phyloP scores from a whole-genome alignment of 2,113 vertebrate species.

The Hydrochoerus hydrochaeris region DNA sequence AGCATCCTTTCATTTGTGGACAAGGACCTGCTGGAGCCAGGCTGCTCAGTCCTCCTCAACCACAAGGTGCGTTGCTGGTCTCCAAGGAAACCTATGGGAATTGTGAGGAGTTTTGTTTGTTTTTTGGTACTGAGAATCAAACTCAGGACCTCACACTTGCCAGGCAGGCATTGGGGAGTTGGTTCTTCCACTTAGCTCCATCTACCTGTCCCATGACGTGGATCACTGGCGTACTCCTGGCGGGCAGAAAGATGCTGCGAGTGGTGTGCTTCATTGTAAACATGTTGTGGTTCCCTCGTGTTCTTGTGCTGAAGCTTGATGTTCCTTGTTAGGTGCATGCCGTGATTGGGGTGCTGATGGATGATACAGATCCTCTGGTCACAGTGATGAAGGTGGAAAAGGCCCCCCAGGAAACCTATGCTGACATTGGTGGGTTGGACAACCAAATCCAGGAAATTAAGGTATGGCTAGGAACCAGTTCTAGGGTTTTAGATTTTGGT shows the following conservation, averaged over 20 bases:
- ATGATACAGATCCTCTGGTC: slow-evolving; percentile 97
- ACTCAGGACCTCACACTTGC: too few relatives aligned
- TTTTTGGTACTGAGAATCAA: too few relatives aligned
- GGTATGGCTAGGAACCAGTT: slow-evolving; percentile 81
- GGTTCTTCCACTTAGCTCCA: not conserved
- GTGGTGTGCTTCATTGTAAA: not conserved
- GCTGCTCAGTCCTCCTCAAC: slow-evolving; percentile 98
- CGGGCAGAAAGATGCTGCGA: too few relatives aligned
- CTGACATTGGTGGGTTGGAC: slow-evolving; percentile 97
- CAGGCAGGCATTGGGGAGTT: not conserved
- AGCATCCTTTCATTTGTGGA: slow-evolving; percentile 99
- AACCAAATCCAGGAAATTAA: slow-evolving; percentile 99
- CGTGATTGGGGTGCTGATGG: slow-evolving; percentile 98
- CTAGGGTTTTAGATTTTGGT: not conserved
- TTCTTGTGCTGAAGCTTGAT: not conserved
- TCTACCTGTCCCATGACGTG: not conserved
- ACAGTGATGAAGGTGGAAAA: slow-evolving; percentile 99
- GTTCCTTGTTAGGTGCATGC: slow-evolving; percentile 93
- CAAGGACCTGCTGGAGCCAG: slow-evolving; percentile 97
- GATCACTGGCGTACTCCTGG: not conserved
- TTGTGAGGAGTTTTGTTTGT: too few relatives aligned
- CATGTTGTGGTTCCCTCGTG: fast-evolving
- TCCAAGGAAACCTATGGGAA: not conserved
- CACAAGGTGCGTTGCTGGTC: slow-evolving; percentile 91
- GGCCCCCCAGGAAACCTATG: slow-evolving; percentile 97